A percentile compares a stretch with the other conserved stretches of the same genome.
These are phyloP conservation scores for Noctua janthe DNA, from an alignment of 2,888 invertebrate species.

Conservation along the genomic window DNA sequence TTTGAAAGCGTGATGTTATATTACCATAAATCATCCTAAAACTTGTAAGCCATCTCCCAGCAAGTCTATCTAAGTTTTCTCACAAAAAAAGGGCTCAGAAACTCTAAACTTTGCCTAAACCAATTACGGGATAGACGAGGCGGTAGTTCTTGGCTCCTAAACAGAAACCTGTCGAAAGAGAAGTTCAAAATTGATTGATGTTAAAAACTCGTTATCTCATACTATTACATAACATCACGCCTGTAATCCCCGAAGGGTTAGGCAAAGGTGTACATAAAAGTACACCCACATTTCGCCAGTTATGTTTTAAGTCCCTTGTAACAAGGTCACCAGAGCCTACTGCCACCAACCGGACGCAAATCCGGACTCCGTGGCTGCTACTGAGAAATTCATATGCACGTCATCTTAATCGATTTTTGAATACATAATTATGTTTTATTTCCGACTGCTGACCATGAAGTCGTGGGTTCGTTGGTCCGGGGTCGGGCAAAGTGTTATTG, in stretches of 20 bases:
- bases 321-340: not conserved
- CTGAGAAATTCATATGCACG: too few species aligned
- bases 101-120: constrained; percentile 35
- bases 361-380: too few species aligned
- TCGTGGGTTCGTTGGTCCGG: too few species aligned
- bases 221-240: not conserved
- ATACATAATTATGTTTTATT: too few species aligned
- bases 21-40: constrained; percentile 28
- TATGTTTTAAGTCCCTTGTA: not conserved
- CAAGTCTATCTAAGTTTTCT: constrained; percentile 34
- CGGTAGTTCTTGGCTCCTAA: constrained; percentile 20
- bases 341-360: not conserved
- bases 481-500: too few species aligned
- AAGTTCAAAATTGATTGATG: constrained; percentile 7
- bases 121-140: constrained; percentile 37
- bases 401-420: not conserved
- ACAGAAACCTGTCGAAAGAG: constrained; percentile 5
- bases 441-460: too few species aligned
- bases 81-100: constrained; percentile 39
- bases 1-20: not conserved
- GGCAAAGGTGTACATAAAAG: not conserved
- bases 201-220: not conserved
- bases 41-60: constrained; percentile 1
- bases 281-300: not conserved
- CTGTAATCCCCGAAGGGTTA: not conserved